Evolutionary conservation across 1,140 invertebrate species (phyloP).

Genomic region (Bombus turneri): DNA sequence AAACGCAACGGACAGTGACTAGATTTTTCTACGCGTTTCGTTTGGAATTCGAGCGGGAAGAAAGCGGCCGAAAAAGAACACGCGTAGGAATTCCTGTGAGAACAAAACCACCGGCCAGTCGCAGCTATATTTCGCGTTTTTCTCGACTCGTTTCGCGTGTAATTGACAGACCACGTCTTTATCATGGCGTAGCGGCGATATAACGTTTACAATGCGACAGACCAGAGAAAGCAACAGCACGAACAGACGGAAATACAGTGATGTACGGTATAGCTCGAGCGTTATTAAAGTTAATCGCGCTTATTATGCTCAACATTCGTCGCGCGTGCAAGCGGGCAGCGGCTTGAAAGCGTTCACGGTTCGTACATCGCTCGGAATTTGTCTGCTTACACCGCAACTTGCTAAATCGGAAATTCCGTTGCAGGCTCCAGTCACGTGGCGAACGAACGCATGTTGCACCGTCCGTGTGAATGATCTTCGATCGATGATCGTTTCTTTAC

Average conservation of each 20-base stretch:
- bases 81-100: not conserved
- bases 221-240: conserved; percentile 14
- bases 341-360: conserved; percentile 67
- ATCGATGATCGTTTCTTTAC: not conserved
- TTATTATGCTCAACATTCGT: conserved; percentile 8
- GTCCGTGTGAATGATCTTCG: not conserved
- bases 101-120: not conserved
- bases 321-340: not conserved
- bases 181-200: not conserved
- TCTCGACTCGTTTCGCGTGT: not conserved
- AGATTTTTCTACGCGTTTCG: not conserved
- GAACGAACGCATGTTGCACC: not conserved
- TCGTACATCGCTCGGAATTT: conserved; percentile 46
- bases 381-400: not conserved
- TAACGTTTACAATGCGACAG: not conserved
- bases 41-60: not conserved
- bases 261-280: too few relatives aligned
- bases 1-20: too few relatives aligned
- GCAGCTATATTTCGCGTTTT: not conserved
- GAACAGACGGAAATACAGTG: not conserved
- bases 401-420: conserved; percentile 17
- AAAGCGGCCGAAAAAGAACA: not conserved
- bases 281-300: conserved; percentile 5
- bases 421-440: not conserved
- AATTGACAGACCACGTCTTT: not conserved